Evolutionary conservation across 2,797 vertebrate species (phyloP), one percentile per base, ranked within the genome.

Genomic region (Neostethus bicornis): DNA sequence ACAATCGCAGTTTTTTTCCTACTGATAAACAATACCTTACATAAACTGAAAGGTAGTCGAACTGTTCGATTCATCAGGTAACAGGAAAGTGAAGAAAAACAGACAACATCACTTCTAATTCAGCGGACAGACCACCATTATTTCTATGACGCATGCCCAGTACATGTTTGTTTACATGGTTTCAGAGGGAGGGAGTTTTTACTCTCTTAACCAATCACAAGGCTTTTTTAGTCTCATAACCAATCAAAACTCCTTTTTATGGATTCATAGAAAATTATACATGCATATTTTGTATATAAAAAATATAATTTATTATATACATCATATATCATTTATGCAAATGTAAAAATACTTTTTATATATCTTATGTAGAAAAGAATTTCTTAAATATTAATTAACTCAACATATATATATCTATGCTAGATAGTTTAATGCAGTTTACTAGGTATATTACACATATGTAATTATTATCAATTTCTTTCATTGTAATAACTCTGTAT

Each of bases 101-200:
- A 63, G 71, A 61, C 75, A 77, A 65, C 61, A 75, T 85, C 79
- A 82, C 69, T 67, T 48, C 73, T 62, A 64, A 48, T 68, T 74
- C 57, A 67, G 75, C 82, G 85, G 63, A 85, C 78, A 71, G 81
- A 87, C 90, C 82, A 87, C 92, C 92, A 93, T 93, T 92, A 85
- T 71, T 89, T 23, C 70, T 62, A 59, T 61, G 51, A 76, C 92
- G 91, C 92, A 92, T 87, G 92, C 91, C 48, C 87, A 89, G 72
- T 90, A 32, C 55, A 45, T 58, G 56, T 87, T 89, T 92, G 87
- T 93, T 92, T 92, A 92, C 90, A 92, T 76, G 49, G 25, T 35
- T 26, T 6, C 34, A 55, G 37, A 63, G 59, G 89, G 88, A 1
- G 63, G 83, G 48, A 47, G 44, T 51, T 28, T 5, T 23, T 7